phyloP scores from a whole-genome alignment of 2,113 vertebrate species.

The Myrmecophaga tridactyla region DNA sequence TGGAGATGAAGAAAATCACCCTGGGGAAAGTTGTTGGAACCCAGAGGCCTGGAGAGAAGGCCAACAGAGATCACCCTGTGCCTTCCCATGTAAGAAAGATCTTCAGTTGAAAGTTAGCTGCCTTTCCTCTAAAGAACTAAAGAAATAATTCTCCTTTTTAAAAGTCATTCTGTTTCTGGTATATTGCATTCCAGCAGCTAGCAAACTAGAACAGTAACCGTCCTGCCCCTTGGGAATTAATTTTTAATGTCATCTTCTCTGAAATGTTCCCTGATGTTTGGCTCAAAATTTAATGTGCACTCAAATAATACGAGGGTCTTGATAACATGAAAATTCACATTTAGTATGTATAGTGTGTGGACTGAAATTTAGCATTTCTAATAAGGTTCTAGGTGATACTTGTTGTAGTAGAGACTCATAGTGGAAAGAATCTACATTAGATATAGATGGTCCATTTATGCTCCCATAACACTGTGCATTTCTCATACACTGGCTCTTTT shows the following conservation, averaged over 20 bases:
- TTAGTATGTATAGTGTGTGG: not conserved
- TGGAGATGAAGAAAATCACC: too few relatives aligned
- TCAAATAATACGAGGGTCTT: not conserved
- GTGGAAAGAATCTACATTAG: not conserved
- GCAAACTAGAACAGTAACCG: too few relatives aligned
- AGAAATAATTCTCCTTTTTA: too few relatives aligned
- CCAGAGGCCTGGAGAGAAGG: too few relatives aligned
- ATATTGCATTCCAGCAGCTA: too few relatives aligned
- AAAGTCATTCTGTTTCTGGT: too few relatives aligned
- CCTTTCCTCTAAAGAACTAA: too few relatives aligned
- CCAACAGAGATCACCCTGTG: too few relatives aligned
- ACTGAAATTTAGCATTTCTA: not conserved
- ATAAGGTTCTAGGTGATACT: not conserved
- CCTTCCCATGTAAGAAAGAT: too few relatives aligned
- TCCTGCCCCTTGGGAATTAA: not conserved
- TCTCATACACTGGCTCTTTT: not conserved
- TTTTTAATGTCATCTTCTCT: not conserved
- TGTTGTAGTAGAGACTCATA: not conserved
- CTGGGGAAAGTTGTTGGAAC: too few relatives aligned
- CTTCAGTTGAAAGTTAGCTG: too few relatives aligned
- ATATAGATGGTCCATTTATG: not conserved
- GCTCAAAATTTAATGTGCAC: not conserved
- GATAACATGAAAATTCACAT: not conserved
- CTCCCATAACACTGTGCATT: not conserved
- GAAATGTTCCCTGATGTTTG: not conserved